Conservation (phyloP, 1,140 invertebrate genomes). For the Apolygus lucorum region DNA sequence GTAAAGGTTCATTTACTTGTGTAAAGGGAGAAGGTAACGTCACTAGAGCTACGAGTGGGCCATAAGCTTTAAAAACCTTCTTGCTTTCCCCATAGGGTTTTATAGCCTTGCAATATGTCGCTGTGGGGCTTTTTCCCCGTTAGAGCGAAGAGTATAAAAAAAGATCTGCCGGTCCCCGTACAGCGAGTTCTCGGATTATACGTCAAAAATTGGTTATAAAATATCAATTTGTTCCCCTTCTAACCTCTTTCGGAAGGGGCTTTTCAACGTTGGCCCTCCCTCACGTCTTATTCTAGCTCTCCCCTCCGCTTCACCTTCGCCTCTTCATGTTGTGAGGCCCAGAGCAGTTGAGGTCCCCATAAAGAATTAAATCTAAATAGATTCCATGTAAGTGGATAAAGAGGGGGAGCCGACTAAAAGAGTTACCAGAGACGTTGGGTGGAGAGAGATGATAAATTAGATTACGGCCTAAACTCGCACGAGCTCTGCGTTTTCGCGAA, state of each 20-base stretch:
- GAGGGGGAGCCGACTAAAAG: background rate
- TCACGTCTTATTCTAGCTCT: background rate
- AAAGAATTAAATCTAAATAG: constrained; percentile 11
- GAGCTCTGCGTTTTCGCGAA: background rate
- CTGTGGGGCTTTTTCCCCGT: background rate
- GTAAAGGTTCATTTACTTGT: background rate
- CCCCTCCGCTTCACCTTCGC: too few species aligned
- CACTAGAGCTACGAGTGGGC: background rate
- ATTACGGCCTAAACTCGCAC: constrained; percentile 12
- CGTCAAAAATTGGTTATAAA: constrained; percentile 15
- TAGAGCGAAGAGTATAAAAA: background rate
- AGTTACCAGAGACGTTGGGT: constrained; percentile 11
- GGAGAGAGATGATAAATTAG: constrained; percentile 11
- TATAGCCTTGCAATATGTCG: constrained; percentile 2
- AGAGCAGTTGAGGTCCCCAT: background rate
- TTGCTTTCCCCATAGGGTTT: background rate
- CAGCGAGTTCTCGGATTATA: background rate
- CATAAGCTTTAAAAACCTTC: too few species aligned
- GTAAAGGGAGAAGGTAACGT: background rate
- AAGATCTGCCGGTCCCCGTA: background rate
- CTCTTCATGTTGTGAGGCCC: background rate
- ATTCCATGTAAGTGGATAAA: constrained; percentile 8
- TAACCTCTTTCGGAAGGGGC: background rate
- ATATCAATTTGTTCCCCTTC: constrained; percentile 3
- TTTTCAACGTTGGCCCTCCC: background rate